These are phyloP conservation scores for Onchidella celtica DNA, from an alignment of 2,888 invertebrate species.

Conservation along the genomic window DNA sequence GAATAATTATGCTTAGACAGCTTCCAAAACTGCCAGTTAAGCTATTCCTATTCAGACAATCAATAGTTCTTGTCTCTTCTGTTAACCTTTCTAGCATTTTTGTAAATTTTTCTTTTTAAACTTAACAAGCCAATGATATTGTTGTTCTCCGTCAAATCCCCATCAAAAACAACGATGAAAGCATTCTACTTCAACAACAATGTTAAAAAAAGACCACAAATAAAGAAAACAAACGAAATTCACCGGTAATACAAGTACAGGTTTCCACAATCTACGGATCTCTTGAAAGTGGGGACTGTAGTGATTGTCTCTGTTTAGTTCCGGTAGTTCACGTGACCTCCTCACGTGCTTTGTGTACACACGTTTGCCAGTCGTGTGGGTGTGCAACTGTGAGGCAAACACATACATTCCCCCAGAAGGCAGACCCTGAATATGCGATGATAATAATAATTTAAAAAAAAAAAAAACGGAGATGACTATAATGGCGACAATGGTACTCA, in stretches of 20 bases:
- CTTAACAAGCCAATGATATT: too few relatives aligned
- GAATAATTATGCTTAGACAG: too few relatives aligned
- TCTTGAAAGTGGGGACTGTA: constrained; percentile 99
- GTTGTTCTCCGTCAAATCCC: too few relatives aligned
- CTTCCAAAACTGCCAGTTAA: too few relatives aligned
- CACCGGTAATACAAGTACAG: constrained; percentile 86
- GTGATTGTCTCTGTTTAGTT: constrained; percentile 94
- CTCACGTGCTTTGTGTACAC: constrained; percentile 93
- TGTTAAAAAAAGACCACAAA: neutral
- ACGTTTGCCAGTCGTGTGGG: constrained; percentile 84
- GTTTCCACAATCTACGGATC: constrained; percentile 90
- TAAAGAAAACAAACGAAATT: constrained; percentile 20
- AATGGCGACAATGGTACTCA: too few relatives aligned
- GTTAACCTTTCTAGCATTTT: too few relatives aligned
- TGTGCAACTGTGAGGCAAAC: constrained; percentile 92
- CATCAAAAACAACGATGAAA: too few relatives aligned
- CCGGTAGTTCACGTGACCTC: constrained; percentile 89
- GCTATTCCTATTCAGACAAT: too few relatives aligned
- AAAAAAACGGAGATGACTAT: too few relatives aligned
- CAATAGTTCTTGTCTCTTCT: too few relatives aligned
- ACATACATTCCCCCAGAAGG: constrained; percentile 88
- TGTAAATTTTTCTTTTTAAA: too few relatives aligned
- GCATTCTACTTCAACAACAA: neutral
- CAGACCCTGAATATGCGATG: constrained; percentile 85
- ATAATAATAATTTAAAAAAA: too few relatives aligned